A percentile compares a stretch with the other conserved stretches of the same genome.
Conservation (phyloP, 2,113 vertebrate genomes). For the Psilopogon haemacephalus region DNA sequence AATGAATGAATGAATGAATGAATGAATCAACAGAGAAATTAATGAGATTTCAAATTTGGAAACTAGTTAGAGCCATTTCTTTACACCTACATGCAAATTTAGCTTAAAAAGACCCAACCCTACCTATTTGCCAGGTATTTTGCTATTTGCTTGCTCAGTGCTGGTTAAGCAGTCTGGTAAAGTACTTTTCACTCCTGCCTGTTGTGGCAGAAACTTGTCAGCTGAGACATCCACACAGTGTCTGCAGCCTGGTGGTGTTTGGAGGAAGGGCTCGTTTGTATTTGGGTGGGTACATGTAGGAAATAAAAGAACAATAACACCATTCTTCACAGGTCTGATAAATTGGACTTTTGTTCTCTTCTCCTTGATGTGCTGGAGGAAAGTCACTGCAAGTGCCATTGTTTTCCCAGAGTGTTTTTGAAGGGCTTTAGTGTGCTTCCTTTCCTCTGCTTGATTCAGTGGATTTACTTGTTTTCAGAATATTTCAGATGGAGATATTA, state of each 20-base stretch:
- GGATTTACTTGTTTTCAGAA: background rate
- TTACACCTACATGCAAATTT: constrained; percentile 29
- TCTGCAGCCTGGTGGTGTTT: background rate
- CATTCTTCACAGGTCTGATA: background rate
- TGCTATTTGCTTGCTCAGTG: background rate
- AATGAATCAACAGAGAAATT: constrained; percentile 50
- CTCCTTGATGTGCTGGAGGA: background rate
- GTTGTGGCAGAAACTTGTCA: background rate
- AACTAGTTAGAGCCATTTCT: constrained; percentile 36
- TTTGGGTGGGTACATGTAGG: background rate
- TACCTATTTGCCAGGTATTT: background rate
- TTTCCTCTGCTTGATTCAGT: background rate
- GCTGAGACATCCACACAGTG: background rate
- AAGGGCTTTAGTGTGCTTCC: background rate
- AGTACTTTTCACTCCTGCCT: background rate
- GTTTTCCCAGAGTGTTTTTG: constrained; percentile 8
- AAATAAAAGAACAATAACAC: constrained; percentile 32
- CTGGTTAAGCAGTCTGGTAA: background rate
- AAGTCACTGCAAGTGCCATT: constrained; percentile 40
- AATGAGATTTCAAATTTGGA: background rate
- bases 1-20: constrained; percentile 1
- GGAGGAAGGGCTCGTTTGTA: background rate
- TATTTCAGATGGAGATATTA: background rate
- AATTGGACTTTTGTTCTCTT: constrained; percentile 2
- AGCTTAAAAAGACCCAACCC: background rate